A percentile compares a stretch with the other conserved stretches of the same genome.
Evolutionary conservation across 1,140 invertebrate genomes (phyloP).

Genomic region (Drosophila tropicalis): DNA sequence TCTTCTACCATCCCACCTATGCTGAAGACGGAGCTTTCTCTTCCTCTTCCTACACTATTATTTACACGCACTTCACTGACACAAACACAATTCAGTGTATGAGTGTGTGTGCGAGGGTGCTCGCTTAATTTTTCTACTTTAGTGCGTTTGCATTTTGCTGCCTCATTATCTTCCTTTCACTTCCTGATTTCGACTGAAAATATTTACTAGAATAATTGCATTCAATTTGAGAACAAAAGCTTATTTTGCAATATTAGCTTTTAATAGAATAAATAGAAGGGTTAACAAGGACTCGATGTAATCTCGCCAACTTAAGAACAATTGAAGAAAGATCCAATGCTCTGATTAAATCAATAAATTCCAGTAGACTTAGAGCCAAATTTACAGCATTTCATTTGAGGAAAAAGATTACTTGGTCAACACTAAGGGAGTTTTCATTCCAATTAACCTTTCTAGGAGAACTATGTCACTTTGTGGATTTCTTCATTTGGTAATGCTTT

Average conservation of each 20-base stretch:
- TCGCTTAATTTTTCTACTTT: slow-evolving; percentile 70
- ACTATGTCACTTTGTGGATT: slow-evolving; percentile 6
- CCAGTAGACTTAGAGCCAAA: too few species aligned
- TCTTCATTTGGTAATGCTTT: background rate
- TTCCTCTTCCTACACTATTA: slow-evolving; percentile 2
- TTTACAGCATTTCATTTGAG: too few species aligned
- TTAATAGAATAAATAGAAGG: background rate
- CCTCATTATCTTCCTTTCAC: slow-evolving; percentile 58
- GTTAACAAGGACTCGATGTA: background rate
- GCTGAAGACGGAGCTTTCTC: background rate
- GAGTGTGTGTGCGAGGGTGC: slow-evolving; percentile 24
- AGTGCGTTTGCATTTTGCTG: slow-evolving; percentile 72
- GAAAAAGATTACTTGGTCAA: too few species aligned
- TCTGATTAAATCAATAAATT: background rate
- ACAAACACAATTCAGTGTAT: slow-evolving; percentile 36
- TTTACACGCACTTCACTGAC: slow-evolving; percentile 28
- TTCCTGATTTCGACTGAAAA: slow-evolving; percentile 4
- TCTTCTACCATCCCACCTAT: background rate
- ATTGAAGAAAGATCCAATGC: background rate
- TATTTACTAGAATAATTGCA: slow-evolving; percentile 10
- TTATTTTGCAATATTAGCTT: background rate
- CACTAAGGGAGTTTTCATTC: too few species aligned
- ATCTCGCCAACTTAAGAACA: background rate
- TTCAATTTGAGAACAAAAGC: slow-evolving; percentile 1
- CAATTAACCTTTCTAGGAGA: background rate